phyloP scores from a whole-genome alignment of 1,140 invertebrate genomes.

The Drosophila nebulosa region DNA sequence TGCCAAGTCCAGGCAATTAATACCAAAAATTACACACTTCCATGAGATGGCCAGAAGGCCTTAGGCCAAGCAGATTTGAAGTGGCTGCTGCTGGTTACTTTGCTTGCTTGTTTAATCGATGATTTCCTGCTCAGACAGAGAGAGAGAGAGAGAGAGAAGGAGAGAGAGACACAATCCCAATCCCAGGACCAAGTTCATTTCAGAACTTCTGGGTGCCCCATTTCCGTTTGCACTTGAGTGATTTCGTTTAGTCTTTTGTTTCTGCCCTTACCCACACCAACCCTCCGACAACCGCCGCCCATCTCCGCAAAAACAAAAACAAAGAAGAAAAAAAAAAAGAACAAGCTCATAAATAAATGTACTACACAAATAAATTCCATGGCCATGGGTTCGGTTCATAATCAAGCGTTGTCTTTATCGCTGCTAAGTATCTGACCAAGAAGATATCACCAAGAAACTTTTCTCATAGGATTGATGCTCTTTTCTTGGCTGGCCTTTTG shows the following conservation, averaged over 20 bases:
- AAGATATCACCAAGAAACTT: constrained; percentile 50
- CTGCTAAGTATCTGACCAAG: constrained; percentile 64
- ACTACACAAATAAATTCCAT: constrained; percentile 72
- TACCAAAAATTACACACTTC: constrained; percentile 75
- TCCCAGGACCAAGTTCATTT: constrained; percentile 60
- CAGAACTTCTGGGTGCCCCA: constrained; percentile 38
- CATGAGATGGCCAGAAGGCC: constrained; percentile 25
- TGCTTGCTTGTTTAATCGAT: constrained; percentile 73
- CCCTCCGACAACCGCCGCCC: background rate
- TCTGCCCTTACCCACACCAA: constrained; percentile 27
- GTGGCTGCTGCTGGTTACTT: constrained; percentile 53
- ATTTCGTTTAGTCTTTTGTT: constrained; percentile 61
- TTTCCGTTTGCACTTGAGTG: constrained; percentile 75
- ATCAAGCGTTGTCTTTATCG: constrained; percentile 76
- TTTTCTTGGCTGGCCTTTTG: constrained; percentile 59
- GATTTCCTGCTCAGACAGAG: constrained; percentile 57
- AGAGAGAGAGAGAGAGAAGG: background rate
- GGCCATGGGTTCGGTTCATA: constrained; percentile 61
- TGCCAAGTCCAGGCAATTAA: constrained; percentile 56
- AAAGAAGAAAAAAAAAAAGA: background rate
- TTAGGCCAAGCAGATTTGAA: constrained; percentile 39
- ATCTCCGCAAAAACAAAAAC: background rate
- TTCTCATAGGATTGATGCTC: constrained; percentile 41
- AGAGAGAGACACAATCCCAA: background rate
- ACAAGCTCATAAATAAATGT: constrained; percentile 78